Evolutionary conservation across 2,888 invertebrate genomes (phyloP).

Genomic region (Rhabditoides inermis): DNA sequence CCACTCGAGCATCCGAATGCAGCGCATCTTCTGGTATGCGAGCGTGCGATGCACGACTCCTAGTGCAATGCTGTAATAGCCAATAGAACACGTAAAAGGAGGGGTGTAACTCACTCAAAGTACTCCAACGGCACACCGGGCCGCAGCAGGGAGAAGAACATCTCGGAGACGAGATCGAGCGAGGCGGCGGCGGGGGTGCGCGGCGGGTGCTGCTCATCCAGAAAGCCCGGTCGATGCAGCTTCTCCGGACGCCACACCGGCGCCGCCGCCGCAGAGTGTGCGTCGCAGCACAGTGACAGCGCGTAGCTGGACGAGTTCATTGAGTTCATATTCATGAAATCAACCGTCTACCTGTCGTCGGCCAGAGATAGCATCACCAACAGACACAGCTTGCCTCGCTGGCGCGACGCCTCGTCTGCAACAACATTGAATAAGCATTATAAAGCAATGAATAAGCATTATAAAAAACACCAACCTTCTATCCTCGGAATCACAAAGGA

Average conservation of each 20-base stretch:
- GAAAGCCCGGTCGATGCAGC: conserved; percentile 5
- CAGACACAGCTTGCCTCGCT: no score
- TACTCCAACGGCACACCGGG: conserved; percentile 4
- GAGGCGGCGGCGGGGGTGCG: conserved; percentile 3
- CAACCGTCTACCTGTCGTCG: no score
- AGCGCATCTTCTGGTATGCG: conserved; percentile 8
- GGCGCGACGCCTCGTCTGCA: no score
- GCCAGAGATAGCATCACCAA: no score
- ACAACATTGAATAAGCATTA: no score
- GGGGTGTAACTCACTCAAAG: conserved; percentile 1
- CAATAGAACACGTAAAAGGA: not conserved
- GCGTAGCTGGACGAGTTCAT: no score
- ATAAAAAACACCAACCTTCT: no score
- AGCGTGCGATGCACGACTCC: conserved; percentile 5
- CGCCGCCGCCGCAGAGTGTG: conserved; percentile 1
- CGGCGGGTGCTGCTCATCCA: conserved; percentile 2
- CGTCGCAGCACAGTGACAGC: no score
- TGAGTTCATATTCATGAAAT: no score
- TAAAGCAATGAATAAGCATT: no score
- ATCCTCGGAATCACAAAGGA: no score
- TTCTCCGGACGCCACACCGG: conserved; percentile 4
- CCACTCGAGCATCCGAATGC: conserved; percentile 6
- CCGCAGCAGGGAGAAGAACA: conserved; percentile 4
- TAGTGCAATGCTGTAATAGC: not conserved
- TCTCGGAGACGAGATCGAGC: conserved; percentile 6